These are phyloP conservation scores for Malacoraja senta DNA, from an alignment of 2,797 vertebrate genomes.

Conservation along the genomic window DNA sequence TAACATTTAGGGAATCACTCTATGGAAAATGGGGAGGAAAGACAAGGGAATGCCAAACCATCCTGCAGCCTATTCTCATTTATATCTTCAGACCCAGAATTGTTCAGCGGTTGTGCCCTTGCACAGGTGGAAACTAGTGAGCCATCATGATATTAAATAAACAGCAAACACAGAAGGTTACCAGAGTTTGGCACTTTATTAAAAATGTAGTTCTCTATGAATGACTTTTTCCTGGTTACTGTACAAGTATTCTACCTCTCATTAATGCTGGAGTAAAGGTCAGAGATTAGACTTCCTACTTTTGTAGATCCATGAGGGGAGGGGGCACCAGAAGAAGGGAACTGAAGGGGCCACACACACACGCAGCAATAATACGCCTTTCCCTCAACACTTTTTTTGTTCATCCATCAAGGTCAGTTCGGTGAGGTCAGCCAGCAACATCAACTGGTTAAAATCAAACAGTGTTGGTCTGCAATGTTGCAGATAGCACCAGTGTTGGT, in stretches of 20 bases:
- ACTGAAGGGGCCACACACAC: neutral
- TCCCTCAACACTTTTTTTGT: neutral
- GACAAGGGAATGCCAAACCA: neutral
- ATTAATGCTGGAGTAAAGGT: neutral
- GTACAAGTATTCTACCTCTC: neutral
- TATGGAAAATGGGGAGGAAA: neutral
- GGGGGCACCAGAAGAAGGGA: neutral
- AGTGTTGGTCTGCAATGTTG: no score
- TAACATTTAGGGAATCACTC: neutral
- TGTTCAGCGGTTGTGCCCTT: neutral
- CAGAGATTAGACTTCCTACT: neutral
- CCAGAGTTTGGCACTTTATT: conserved; percentile 24
- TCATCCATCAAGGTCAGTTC: neutral
- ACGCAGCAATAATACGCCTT: neutral
- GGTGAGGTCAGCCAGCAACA: neutral
- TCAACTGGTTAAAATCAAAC: neutral
- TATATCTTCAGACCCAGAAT: neutral
- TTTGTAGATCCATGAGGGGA: neutral
- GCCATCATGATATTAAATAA: neutral
- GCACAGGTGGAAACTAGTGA: neutral
- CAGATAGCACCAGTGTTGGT: no score
- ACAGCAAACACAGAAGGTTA: neutral
- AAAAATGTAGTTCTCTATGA: neutral
- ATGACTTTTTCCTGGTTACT: neutral
- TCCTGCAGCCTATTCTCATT: neutral